These are phyloP conservation scores for Brachypteracias leptosomus DNA, from an alignment of 2,113 vertebrate species.

Conservation along the genomic window DNA sequence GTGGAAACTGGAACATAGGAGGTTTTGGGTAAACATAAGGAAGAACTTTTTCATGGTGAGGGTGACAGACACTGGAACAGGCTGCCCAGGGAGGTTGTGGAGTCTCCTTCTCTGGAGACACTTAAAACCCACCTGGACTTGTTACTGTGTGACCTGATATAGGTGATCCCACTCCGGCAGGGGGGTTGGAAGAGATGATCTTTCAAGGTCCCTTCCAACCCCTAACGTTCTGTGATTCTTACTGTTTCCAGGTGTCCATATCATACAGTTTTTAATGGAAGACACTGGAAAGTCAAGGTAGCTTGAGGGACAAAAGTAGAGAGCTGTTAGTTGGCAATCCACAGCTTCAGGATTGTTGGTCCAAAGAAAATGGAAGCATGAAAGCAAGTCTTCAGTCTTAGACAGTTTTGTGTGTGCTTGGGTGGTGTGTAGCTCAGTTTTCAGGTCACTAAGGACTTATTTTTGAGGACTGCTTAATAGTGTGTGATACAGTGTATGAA, in stretches of 20 bases:
- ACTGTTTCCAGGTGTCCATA: not conserved
- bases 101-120: too few species aligned
- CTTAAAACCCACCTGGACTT: too few species aligned
- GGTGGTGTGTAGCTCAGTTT: not conserved
- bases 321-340: not conserved
- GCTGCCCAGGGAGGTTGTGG: too few species aligned
- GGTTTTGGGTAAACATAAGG: too few species aligned
- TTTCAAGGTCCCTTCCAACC: too few species aligned
- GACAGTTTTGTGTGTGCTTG: not conserved
- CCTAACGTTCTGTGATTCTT: too few species aligned
- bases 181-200: too few species aligned
- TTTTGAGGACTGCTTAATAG: not conserved
- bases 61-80: too few species aligned
- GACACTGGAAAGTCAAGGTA: not conserved
- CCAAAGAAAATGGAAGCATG: not conserved
- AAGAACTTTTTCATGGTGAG: too few species aligned
- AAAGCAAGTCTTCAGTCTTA: not conserved
- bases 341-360: not conserved
- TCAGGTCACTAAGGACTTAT: not conserved
- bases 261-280: not conserved
- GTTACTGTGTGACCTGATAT: too few species aligned
- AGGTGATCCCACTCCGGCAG: too few species aligned
- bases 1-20: too few species aligned
- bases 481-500: not conserved
- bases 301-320: not conserved